Evolutionary conservation across 2,113 vertebrate genomes (phyloP).

Genomic region (Fregetta grallaria): DNA sequence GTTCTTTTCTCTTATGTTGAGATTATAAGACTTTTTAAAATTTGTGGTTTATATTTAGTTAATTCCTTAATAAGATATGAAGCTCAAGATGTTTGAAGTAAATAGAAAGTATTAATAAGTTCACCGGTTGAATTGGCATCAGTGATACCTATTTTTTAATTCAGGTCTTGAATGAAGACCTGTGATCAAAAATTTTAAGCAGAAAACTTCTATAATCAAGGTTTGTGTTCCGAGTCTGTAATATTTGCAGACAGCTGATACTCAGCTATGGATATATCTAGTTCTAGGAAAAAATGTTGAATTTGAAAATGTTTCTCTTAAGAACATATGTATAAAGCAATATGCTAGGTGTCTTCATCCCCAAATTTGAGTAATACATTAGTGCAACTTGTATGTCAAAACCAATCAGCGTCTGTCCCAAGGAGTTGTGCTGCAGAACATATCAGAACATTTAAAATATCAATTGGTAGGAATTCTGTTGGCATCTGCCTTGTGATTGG

Average conservation of each 20-base stretch:
- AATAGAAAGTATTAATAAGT: background rate
- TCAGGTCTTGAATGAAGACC: too few species aligned
- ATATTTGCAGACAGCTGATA: background rate
- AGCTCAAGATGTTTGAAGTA: background rate
- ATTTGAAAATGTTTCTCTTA: background rate
- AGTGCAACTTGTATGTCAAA: background rate
- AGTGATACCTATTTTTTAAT: background rate
- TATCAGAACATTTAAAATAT: background rate
- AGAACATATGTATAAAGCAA: background rate
- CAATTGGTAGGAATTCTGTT: background rate
- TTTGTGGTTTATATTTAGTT: background rate
- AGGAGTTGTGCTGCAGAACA: background rate
- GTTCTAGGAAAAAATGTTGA: background rate
- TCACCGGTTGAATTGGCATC: background rate
- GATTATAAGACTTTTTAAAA: background rate
- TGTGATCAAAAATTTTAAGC: background rate
- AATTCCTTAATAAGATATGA: background rate
- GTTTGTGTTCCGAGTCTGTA: background rate
- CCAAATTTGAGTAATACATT: background rate
- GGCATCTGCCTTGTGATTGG: background rate
- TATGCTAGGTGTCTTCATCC: background rate
- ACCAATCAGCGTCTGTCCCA: fast-evolving
- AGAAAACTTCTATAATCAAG: background rate
- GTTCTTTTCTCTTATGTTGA: background rate
- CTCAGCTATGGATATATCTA: background rate